Base-by-base conservation (phyloP, 2,888 invertebrate species). In the Drosophila koepferae region DNA sequence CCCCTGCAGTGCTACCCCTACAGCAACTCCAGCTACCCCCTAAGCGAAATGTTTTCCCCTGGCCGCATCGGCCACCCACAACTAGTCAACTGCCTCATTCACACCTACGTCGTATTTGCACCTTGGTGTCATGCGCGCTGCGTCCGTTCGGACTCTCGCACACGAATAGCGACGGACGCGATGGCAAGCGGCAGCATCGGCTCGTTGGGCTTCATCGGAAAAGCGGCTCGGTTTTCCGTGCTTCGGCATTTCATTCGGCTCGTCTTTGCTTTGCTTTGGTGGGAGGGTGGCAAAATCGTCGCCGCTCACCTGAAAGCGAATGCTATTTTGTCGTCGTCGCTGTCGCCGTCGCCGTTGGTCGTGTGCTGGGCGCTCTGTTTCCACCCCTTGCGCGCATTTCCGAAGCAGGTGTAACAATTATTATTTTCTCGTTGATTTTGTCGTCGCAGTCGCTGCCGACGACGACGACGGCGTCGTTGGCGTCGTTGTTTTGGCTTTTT, bases 401-500 rank as follows among this genome's bases (percentile, higher is more conserved):
- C 89, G 85, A 88, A 91, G 90, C 92, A 92, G 91, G 91, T 91
- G 91, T 91, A 92, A 91, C 90, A 91, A 88, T 91, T 91, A 85
- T 90, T 88, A 89, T 90, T 89, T 91, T 90, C 90, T 86, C 90
- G 90, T 90, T 91, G 88, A 89, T 90, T 90, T 91, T 89, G 88
- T 74, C 82, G 72, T 74, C 77, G 76, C 67, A 72, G 77, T 46
- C 63, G 79, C 74, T 72, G 83, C 72, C 67, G 74, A 34, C 74
- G 73, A 44, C 40, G 75, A 36, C 69, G 74, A 53, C 69, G 71
- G 38, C 63, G 75, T 56, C 66, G 73, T 58, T 67, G 67, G 34
- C 60, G 75, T 62, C 58, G 76, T 58, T 31, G 41, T 75, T 77
- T 86, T 78, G 71, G 63, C 64, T 76, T 82, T 82, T 80, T 77